Evolutionary conservation across 1,140 invertebrate genomes (phyloP), one percentile per base, ranked within the genome.

Genomic region (Pseudomyrmex sp.): DNA sequence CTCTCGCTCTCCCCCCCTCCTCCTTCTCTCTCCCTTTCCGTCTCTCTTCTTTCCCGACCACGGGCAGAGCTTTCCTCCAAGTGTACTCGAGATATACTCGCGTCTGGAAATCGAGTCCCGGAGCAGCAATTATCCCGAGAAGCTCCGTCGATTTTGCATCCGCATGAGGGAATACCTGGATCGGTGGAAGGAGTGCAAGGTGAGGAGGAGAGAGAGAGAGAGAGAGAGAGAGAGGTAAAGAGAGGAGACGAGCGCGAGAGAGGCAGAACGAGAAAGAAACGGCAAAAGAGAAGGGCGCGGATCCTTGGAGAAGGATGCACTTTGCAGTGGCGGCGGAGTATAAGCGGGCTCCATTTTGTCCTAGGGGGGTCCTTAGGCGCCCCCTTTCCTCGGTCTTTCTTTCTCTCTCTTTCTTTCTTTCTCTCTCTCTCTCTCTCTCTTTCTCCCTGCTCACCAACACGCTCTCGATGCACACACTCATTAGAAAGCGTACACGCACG

Each of bases 321-420:
- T 92, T 93, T 89, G 90, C 92, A 91, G 91, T 87, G 87, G 76
- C 89, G 88, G 90, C 91, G 90, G 88, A 92, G 91, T 92, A 92
- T 91, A 92, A 93, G 91, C 92, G 90, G 90, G 92, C 93, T 92
- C 93, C 93, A 93, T 93, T 93, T 93, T 93, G 93, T 93, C 92
- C 92, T 93, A 90, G 92, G 92, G 92, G 87, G 91, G 88, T 91
- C 90, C 91, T 93, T 91, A 92, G 91, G 91, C 92, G 90, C 88
- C 91, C 66, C 44, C 56, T 59, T 50, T 56, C 44, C 50, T 18
- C 48, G 15, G 2, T 56, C 26, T 65, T n/a, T 62, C 59, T 62
- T 84, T 62, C 59, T 63, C 54, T 70, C n/a, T 61, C 46, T 9
- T 15, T 74, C 46, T 9, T 15, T 74, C 59, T 26, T 20, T 74